These are phyloP conservation scores for Drosophila quadrilineata DNA, from an alignment of 1,140 invertebrate genomes.

Conservation along the genomic window DNA sequence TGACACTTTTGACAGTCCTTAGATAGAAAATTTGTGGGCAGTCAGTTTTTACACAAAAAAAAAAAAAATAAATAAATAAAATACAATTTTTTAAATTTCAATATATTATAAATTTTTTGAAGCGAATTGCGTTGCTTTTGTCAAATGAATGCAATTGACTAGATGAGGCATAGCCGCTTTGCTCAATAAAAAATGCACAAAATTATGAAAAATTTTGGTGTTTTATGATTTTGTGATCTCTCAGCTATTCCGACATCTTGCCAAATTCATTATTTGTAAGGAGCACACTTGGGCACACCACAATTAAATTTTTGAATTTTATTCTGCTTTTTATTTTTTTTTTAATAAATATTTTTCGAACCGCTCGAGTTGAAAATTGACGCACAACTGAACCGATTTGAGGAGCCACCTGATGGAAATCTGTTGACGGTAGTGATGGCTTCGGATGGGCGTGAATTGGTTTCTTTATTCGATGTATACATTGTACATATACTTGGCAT, in stretches of 20 bases:
- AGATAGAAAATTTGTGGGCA: no score
- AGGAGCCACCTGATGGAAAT: no score
- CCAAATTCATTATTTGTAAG: constrained; percentile 76
- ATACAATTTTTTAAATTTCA: not conserved
- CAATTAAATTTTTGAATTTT: no score
- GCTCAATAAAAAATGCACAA: constrained; percentile 53
- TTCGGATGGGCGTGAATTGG: constrained; percentile 42
- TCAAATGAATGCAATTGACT: constrained; percentile 78
- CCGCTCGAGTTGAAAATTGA: constrained; percentile 70
- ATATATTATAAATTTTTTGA: not conserved
- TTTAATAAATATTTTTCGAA: no score
- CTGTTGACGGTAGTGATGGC: no score
- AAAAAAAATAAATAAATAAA: not conserved
- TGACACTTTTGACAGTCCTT: no score
- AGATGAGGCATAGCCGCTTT: constrained; percentile 80
- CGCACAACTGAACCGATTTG: constrained; percentile 58
- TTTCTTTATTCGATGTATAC: constrained; percentile 28
- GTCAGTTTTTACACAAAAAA: no score
- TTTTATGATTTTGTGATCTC: constrained; percentile 48
- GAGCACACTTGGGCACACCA: no score
- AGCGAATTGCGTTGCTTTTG: constrained; percentile 25
- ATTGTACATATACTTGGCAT: constrained; percentile 20
- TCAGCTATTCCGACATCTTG: constrained; percentile 81
- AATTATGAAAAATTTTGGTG: constrained; percentile 30
- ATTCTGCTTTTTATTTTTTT: no score